These are phyloP conservation scores for Macrostomum lignano DNA, from an alignment of 1,140 invertebrate species.

Conservation along the genomic window DNA sequence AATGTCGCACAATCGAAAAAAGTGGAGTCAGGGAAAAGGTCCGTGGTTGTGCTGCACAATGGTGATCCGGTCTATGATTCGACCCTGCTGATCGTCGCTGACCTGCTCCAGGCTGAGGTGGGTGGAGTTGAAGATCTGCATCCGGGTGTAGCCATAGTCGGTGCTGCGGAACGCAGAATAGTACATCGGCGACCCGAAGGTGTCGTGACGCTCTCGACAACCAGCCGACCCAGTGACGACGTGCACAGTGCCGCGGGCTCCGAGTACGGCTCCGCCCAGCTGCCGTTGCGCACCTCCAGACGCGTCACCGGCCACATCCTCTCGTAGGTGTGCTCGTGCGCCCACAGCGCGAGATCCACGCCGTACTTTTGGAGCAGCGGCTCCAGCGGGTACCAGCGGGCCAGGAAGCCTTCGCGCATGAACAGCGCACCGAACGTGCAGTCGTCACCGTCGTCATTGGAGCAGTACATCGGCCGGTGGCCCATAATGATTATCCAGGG, in stretches of 20 bases:
- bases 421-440: neutral
- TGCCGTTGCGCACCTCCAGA: conserved; percentile 19
- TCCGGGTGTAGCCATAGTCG: conserved; percentile 61
- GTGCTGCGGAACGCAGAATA: conserved; percentile 38
- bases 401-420: too few relatives aligned
- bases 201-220: neutral
- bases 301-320: neutral
- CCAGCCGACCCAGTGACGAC: conserved; percentile 65
- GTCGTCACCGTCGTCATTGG: conserved; percentile 41
- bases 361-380: conserved; percentile 53
- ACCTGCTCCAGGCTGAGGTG: conserved; percentile 66
- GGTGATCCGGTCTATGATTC: too few relatives aligned
- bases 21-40: too few relatives aligned
- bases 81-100: conserved; percentile 36
- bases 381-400: too few relatives aligned
- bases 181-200: conserved; percentile 29
- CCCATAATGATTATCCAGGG: conserved; percentile 81
- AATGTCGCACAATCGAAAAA: too few relatives aligned
- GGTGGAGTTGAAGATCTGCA: conserved; percentile 45
- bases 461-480: conserved; percentile 88
- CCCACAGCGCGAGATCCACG: conserved; percentile 76
- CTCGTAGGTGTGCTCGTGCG: conserved; percentile 38
- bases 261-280: conserved; percentile 36
- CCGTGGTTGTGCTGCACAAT: too few relatives aligned
- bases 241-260: conserved; percentile 69